Evolutionary conservation across 2,888 invertebrate genomes (phyloP).

Genomic region (Parascotia fuliginaria): DNA sequence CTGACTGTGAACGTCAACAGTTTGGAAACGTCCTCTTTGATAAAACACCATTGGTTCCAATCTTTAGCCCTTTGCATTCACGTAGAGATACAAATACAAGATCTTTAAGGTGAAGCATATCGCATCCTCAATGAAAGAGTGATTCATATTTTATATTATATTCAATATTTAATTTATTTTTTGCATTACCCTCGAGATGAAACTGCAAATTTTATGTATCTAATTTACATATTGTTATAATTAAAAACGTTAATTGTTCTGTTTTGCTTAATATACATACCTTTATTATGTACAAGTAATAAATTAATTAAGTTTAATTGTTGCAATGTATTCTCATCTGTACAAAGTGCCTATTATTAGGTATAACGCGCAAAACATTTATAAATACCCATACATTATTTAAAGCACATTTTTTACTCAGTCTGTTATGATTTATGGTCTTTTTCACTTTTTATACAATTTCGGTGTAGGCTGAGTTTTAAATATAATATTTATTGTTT

Average conservation of each 20-base stretch:
- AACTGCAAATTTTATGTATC: constrained; percentile 22
- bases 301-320: constrained; percentile 51
- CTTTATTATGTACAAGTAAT: constrained; percentile 39
- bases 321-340: constrained; percentile 39
- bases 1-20: too few species aligned
- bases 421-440: background rate
- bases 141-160: too few species aligned
- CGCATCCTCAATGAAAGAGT: too few species aligned
- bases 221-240: constrained; percentile 39
- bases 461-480: background rate
- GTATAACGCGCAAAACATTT: background rate
- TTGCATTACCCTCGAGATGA: constrained; percentile 20
- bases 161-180: too few species aligned
- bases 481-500: background rate
- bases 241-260: constrained; percentile 46
- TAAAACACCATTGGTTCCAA: too few species aligned
- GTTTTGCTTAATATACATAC: constrained; percentile 51
- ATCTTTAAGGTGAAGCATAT: too few species aligned
- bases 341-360: constrained; percentile 22
- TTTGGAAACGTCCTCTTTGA: too few species aligned
- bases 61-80: too few species aligned
- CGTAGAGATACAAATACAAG: too few species aligned
- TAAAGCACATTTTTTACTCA: constrained; percentile 6
- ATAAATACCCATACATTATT: background rate
- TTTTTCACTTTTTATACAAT: background rate